phyloP scores from a whole-genome alignment of 2,797 vertebrate species.

The Taenioides sp. region DNA sequence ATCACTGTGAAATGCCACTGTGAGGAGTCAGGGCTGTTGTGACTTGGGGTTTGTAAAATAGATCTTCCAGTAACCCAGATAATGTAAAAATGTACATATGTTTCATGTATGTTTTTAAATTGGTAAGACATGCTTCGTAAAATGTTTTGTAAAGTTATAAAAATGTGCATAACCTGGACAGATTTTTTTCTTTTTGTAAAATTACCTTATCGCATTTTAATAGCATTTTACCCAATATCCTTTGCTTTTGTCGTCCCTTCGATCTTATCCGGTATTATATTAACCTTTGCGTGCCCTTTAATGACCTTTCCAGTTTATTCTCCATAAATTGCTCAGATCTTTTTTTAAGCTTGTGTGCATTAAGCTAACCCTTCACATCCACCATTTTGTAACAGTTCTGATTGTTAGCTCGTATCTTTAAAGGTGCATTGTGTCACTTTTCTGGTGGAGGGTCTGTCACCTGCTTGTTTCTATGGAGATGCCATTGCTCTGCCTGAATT shows the following conservation, averaged over 20 bases:
- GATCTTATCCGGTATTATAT: conserved; percentile 50
- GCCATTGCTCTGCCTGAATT: no score
- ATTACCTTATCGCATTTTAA: neutral
- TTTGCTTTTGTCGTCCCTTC: conserved; percentile 40
- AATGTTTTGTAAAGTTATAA: neutral
- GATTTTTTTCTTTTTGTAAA: conserved; percentile 82
- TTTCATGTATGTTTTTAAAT: neutral
- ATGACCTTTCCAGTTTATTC: neutral
- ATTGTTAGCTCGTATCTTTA: conserved; percentile 9
- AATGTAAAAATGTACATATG: no score
- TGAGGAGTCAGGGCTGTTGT: no score
- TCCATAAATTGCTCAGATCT: conserved; percentile 34
- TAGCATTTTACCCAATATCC: conserved; percentile 13
- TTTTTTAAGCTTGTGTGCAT: conserved; percentile 43
- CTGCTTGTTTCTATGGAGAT: no score
- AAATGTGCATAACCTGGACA: conserved; percentile 79
- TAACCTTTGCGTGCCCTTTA: conserved; percentile 32
- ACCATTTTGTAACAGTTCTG: conserved; percentile 26
- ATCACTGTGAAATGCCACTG: no score
- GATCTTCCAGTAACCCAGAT: no score
- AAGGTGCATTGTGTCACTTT: no score
- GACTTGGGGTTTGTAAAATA: no score
- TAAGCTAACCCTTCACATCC: conserved; percentile 44
- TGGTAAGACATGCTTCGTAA: neutral
- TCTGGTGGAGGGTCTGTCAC: no score